phyloP scores from a whole-genome alignment of 1,140 invertebrate species.

The Anthonomus grandis region DNA sequence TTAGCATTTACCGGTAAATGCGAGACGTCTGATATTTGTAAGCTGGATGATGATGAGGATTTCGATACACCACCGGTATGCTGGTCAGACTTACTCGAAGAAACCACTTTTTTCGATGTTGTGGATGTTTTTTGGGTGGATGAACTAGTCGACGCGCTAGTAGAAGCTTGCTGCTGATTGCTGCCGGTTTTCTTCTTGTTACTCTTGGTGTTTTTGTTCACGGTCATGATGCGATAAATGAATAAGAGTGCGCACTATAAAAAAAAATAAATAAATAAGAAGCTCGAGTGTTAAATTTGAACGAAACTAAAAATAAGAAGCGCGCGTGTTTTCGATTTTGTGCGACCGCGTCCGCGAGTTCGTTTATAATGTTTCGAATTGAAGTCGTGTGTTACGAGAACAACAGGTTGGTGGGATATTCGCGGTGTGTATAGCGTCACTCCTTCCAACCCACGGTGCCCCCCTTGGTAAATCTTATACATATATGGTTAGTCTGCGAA shows the following conservation, averaged over 20 bases:
- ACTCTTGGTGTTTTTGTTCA: slow-evolving; percentile 40
- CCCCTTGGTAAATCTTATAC: slow-evolving; percentile 39
- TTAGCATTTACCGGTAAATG: slow-evolving; percentile 41
- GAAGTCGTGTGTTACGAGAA: slow-evolving; percentile 1
- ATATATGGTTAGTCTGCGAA: slow-evolving; percentile 40
- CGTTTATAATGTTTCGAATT: slow-evolving; percentile 32
- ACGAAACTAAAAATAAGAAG: slow-evolving; percentile 27
- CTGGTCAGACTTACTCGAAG: slow-evolving; percentile 14
- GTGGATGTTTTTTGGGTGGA: slow-evolving; percentile 19
- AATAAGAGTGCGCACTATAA: slow-evolving; percentile 25
- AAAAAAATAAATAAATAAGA: slow-evolving; percentile 23
- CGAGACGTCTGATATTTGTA: slow-evolving; percentile 46
- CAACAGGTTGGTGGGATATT: slow-evolving; percentile 28
- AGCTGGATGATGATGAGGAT: slow-evolving; percentile 43
- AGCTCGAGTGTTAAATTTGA: background rate
- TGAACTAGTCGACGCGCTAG: slow-evolving; percentile 20
- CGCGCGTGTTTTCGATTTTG: slow-evolving; percentile 21
- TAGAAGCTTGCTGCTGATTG: slow-evolving; percentile 17
- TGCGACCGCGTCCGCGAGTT: slow-evolving; percentile 35
- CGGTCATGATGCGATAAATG: slow-evolving; percentile 36
- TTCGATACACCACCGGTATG: slow-evolving; percentile 32
- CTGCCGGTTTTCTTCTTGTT: slow-evolving; percentile 34
- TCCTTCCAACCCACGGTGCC: slow-evolving; percentile 31
- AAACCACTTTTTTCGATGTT: slow-evolving; percentile 30
- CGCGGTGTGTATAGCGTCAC: slow-evolving; percentile 18